Percentiles rank a stretch among this genome's conserved stretches.
These are phyloP conservation scores for Oncorhynchus clarkii DNA, from an alignment of 2,113 vertebrate genomes.

Conservation along the genomic window DNA sequence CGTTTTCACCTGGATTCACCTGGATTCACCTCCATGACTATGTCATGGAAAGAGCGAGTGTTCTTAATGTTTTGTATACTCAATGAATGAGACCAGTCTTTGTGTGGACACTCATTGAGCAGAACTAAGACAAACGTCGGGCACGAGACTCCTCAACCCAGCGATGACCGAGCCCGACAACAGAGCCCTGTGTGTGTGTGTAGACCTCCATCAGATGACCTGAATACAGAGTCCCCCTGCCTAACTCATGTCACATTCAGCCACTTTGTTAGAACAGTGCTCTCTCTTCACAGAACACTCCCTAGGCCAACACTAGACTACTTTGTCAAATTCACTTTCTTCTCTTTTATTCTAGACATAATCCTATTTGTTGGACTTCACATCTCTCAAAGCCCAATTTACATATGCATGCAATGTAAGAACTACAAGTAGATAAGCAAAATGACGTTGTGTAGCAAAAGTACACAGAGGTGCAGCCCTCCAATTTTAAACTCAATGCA, in stretches of 20 bases:
- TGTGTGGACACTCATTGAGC: constrained; percentile 33
- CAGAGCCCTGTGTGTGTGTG: neutral
- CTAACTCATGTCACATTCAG: constrained; percentile 13
- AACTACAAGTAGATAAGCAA: no score
- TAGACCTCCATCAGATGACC: constrained; percentile 9
- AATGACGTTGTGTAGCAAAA: no score
- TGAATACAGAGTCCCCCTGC: neutral
- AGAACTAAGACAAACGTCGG: constrained; percentile 44
- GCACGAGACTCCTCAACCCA: constrained; percentile 45
- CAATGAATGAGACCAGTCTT: no score
- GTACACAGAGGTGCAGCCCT: no score
- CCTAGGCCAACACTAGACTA: neutral
- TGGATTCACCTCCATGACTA: no score
- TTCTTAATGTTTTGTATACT: no score
- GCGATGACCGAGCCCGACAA: constrained; percentile 4
- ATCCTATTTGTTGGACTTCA: no score
- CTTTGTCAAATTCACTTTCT: neutral
- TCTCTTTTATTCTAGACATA: neutral
- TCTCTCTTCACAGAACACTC: neutral
- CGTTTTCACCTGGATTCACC: no score
- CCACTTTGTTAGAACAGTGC: neutral
- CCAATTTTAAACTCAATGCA: no score
- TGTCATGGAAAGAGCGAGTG: no score
- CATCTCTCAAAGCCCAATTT: no score
- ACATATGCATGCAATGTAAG: no score